Base-by-base conservation (phyloP, 1,140 invertebrate species). In the Aphelenchoides besseyi region DNA sequence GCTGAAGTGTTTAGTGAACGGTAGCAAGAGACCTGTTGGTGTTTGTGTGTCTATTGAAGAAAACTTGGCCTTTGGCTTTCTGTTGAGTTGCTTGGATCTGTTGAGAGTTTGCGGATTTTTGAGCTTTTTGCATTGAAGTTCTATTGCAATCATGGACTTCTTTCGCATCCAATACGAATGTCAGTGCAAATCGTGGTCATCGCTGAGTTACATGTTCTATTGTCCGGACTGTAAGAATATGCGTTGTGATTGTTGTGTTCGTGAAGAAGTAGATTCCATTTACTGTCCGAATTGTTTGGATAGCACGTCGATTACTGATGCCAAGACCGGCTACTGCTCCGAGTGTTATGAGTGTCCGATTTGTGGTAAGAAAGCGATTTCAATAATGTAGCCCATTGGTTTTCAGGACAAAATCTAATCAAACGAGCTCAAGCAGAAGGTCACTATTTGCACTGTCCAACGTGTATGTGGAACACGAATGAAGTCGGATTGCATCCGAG, bases 361-460 rank as follows among this genome's bases (percentile, higher is more conserved):
- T 2, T 76, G 74, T 63, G 62, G 74, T 76, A 32, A n/a, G n/a
- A n/a, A n/a, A 66, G 18, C 33, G 48, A n/a, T 52, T 52, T 16
- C 2, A 54, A n/a, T 70, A 35, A n/a, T 73, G 9, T n/a, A n/a
- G n/a, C n/a, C n/a, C n/a, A n/a, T n/a, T n/a, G n/a, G n/a, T 48
- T 41, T 16, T 23, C 16, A 72, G 28, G 18, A 18, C 12, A 12
- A 1, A 33, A 71, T 28, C 48, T 72, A 30, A 72, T 16, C 16
- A 53, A 74, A 18, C 73, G 73, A 26, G 30, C 74, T 29, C 75
- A 70, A 53, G 52, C 74, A 23, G 23, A 61, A 29, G 9, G 23
- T 16, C 75, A 66, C 37, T 77, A 80, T 73, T 53, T 81, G 79
- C 74, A 76, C 26, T 76, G 74, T 48, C 75, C 62, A 32, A 54